Evolutionary conservation across 2,888 invertebrate species (phyloP).

Genomic region (Leptinotarsa rubiginosa): DNA sequence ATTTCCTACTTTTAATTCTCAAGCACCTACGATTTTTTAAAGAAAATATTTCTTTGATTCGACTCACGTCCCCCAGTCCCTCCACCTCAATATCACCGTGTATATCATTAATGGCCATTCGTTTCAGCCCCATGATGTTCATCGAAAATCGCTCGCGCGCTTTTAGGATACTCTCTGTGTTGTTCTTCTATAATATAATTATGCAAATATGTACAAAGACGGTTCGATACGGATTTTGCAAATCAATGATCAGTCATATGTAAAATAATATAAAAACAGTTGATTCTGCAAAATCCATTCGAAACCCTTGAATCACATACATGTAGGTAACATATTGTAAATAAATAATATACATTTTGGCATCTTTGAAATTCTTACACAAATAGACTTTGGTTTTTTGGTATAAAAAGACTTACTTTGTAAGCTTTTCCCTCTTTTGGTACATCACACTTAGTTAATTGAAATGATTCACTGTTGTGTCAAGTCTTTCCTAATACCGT

Average conservation of each 20-base stretch:
- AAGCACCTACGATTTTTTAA: not conserved
- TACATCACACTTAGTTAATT: slow-evolving; percentile 68
- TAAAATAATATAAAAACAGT: slow-evolving; percentile 46
- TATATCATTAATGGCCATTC: not conserved
- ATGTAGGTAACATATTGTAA: slow-evolving; percentile 67
- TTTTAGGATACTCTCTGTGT: slow-evolving; percentile 40
- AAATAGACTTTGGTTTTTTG: slow-evolving; percentile 75
- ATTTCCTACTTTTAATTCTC: not conserved
- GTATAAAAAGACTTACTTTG: slow-evolving; percentile 67
- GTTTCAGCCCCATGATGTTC: slow-evolving; percentile 27
- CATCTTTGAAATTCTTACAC: slow-evolving; percentile 74
- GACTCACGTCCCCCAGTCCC: not conserved
- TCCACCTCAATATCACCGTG: not conserved
- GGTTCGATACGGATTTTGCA: slow-evolving; percentile 52
- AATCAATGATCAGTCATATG: slow-evolving; percentile 62
- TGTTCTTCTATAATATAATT: slow-evolving; percentile 44
- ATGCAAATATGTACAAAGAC: slow-evolving; percentile 49
- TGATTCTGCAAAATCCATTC: slow-evolving; percentile 51
- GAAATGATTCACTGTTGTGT: slow-evolving; percentile 59
- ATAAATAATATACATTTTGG: slow-evolving; percentile 70
- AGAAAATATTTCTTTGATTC: not conserved
- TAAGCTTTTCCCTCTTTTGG: slow-evolving; percentile 63
- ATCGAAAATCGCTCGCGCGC: slow-evolving; percentile 33
- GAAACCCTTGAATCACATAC: slow-evolving; percentile 65
- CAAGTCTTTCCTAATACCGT: slow-evolving; percentile 37